Percentiles rank a stretch among this genome's conserved stretches.
These are phyloP conservation scores for Drosophila arawakana DNA, from an alignment of 1,140 invertebrate species.

Conservation along the genomic window DNA sequence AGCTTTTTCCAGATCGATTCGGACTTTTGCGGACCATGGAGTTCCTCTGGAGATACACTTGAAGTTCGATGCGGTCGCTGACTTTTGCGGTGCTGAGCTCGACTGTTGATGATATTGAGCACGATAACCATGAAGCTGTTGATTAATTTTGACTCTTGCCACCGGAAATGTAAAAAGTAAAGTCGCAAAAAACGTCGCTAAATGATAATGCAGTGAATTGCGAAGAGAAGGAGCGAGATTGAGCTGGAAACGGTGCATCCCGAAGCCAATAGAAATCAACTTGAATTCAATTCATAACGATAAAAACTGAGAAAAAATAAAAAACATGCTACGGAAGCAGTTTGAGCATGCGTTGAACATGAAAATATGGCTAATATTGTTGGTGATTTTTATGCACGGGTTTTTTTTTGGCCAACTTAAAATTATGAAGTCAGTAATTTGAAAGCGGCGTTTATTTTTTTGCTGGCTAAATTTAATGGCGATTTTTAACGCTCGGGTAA, in stretches of 20 bases:
- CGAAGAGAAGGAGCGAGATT: constrained; percentile 3
- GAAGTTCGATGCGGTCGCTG: constrained; percentile 54
- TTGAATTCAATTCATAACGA: constrained; percentile 5
- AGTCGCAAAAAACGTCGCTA: constrained; percentile 65
- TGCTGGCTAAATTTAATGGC: constrained; percentile 53
- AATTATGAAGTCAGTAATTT: constrained; percentile 63
- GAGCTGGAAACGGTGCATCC: constrained; percentile 17
- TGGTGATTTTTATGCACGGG: constrained; percentile 38
- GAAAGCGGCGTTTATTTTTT: constrained; percentile 20
- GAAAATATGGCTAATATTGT: constrained; percentile 49
- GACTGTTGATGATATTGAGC: constrained; percentile 40
- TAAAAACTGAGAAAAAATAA: constrained; percentile 27
- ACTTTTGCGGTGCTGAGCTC: constrained; percentile 33
- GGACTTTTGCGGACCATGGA: neutral
- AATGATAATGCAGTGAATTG: constrained; percentile 68
- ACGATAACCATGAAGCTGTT: constrained; percentile 70
- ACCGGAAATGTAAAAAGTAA: constrained; percentile 74
- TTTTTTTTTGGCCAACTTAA: constrained; percentile 31
- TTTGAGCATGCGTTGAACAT: constrained; percentile 51
- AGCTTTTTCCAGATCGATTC: constrained; percentile 24
- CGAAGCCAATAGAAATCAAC: constrained; percentile 55
- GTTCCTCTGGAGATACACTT: neutral
- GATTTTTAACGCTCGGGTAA: constrained; percentile 40
- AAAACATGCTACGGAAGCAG: constrained; percentile 45
- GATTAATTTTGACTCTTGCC: constrained; percentile 71